phyloP scores from a whole-genome alignment of 1,140 invertebrate species.

The Trachymyrmex cornetzi region DNA sequence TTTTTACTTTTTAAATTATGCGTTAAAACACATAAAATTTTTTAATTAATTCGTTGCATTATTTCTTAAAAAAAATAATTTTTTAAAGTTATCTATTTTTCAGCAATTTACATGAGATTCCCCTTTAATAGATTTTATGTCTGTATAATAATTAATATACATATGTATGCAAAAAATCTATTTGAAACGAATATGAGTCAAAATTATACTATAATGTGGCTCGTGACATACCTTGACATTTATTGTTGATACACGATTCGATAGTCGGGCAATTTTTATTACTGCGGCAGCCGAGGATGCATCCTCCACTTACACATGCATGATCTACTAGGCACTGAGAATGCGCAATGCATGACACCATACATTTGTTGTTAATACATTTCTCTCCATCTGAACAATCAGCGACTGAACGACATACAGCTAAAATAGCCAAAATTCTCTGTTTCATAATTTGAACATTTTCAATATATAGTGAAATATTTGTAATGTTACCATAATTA shows the following conservation, averaged over 20 bases:
- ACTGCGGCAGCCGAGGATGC: constrained; percentile 93
- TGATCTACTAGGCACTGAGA: constrained; percentile 92
- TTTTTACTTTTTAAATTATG: no score
- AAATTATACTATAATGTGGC: background rate
- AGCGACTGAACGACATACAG: constrained; percentile 91
- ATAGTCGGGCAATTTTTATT: constrained; percentile 92
- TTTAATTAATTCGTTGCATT: no score
- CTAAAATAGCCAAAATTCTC: constrained; percentile 77
- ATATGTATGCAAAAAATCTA: background rate
- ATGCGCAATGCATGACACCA: constrained; percentile 92
- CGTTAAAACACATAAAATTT: no score
- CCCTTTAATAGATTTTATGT: no score
- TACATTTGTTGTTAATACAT: constrained; percentile 93
- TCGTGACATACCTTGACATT: constrained; percentile 89
- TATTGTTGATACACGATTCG: constrained; percentile 93
- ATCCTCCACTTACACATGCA: constrained; percentile 93
- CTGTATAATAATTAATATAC: background rate
- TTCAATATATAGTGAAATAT: background rate
- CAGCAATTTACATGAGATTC: no score
- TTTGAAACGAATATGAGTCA: background rate
- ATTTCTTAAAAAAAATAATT: no score
- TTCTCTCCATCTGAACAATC: constrained; percentile 94
- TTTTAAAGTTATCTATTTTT: no score
- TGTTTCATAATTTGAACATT: background rate
- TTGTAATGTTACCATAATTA: background rate